Evolutionary conservation across 2,113 vertebrate species (phyloP).

Genomic region (Strix uralensis): DNA sequence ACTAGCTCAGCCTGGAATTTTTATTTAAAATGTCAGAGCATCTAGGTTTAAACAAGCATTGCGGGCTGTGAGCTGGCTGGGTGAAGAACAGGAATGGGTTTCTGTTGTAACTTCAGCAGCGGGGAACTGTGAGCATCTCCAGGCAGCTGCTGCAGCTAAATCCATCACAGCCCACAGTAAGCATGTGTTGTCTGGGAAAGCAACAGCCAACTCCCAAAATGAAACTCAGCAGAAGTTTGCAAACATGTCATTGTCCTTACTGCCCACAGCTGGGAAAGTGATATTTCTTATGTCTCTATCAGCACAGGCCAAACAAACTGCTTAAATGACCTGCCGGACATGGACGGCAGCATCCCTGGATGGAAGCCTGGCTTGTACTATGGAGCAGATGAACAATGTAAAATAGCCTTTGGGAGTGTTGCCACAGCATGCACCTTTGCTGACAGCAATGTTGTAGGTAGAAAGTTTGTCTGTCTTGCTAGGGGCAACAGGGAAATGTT

Average conservation of each 20-base stretch:
- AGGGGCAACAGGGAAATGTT: neutral
- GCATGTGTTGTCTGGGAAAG: constrained; percentile 56
- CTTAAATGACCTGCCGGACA: constrained; percentile 83
- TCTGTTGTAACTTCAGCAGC: constrained; percentile 13
- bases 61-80: constrained; percentile 18
- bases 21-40: constrained; percentile 9
- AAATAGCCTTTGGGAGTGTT: constrained; percentile 85
- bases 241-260: constrained; percentile 45
- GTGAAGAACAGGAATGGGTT: neutral
- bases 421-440: constrained; percentile 88
- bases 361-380: constrained; percentile 92
- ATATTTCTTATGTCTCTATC: constrained; percentile 42
- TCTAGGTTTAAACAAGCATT: neutral
- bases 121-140: constrained; percentile 39
- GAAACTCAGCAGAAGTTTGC: constrained; percentile 32
- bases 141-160: constrained; percentile 60
- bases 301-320: constrained; percentile 86
- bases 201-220: constrained; percentile 40
- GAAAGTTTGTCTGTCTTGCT: constrained; percentile 2
- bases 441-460: constrained; percentile 78
- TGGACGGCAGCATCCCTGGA: constrained; percentile 73
- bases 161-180: constrained; percentile 45
- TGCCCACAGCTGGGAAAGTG: constrained; percentile 54
- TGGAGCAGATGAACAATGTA: constrained; percentile 90
- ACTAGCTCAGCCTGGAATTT: constrained; percentile 15